A percentile compares a stretch with the other conserved stretches of the same genome.
Evolutionary conservation across 2,888 invertebrate genomes (phyloP).

Genomic region (Melangyna quadrimaculata): DNA sequence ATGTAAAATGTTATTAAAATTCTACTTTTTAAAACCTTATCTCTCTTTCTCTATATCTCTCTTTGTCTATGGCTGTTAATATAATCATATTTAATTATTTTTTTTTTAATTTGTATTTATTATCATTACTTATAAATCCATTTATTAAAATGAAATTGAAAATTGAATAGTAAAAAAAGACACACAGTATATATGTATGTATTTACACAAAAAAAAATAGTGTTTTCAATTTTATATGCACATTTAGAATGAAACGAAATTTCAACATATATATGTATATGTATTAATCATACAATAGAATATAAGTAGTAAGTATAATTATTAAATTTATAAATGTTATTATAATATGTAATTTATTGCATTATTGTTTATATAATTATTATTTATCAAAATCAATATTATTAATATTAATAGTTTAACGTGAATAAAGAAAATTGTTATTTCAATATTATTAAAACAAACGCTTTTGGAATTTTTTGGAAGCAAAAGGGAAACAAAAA

Average conservation of each 20-base stretch:
- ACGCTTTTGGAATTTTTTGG: slow-evolving; percentile 29
- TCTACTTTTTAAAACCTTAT: neutral
- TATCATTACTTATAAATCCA: neutral
- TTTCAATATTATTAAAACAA: slow-evolving; percentile 41
- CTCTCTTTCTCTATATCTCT: neutral
- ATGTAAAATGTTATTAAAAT: slow-evolving; percentile 35
- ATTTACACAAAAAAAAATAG: slow-evolving; percentile 48
- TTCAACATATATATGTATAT: slow-evolving; percentile 53
- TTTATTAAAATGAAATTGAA: slow-evolving; percentile 16
- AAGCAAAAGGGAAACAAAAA: slow-evolving; percentile 2
- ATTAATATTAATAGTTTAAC: slow-evolving; percentile 44
- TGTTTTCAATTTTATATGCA: slow-evolving; percentile 72
- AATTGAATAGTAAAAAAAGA: slow-evolving; percentile 13
- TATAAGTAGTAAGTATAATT: slow-evolving; percentile 47
- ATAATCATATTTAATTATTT: slow-evolving; percentile 1
- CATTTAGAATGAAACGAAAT: slow-evolving; percentile 66
- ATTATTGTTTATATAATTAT: slow-evolving; percentile 19
- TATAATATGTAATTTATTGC: slow-evolving; percentile 58
- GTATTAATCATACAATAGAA: slow-evolving; percentile 55
- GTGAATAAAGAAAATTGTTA: slow-evolving; percentile 44
- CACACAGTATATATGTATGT: slow-evolving; percentile 49
- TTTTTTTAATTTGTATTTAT: neutral
- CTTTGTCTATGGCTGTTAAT: slow-evolving; percentile 53
- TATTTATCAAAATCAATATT: neutral
- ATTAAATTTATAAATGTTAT: slow-evolving; percentile 56